Base-by-base conservation (phyloP, 2,113 vertebrate species). In the Prietella phreatophila region DNA sequence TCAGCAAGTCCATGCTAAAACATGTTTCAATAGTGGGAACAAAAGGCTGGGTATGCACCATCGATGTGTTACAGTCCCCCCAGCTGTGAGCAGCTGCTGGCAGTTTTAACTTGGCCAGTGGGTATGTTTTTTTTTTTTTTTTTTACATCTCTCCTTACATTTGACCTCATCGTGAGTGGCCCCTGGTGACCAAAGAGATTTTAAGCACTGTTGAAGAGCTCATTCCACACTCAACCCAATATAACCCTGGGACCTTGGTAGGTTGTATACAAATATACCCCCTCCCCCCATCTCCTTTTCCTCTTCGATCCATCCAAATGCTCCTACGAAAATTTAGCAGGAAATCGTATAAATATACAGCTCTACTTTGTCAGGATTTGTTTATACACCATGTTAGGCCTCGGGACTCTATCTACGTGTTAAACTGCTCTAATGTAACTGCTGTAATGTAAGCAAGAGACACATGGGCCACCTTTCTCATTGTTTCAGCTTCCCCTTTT, bases 401-500 rank as follows among this genome's bases (percentile, higher is more conserved):
- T 53, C 63, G 42, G 85, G 20, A 67, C 71, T 86, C 25, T 56
- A 86, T 86, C 61, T 56, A 30, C 39, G 61, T 65, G 10, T 17
- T 36, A 86, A 86, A 69, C 78, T 69, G 61, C 30, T 42, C 47
- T 55, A 69, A 67, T 69, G 33, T 69, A 86, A n/a, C n/a, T n/a
- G n/a, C n/a, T n/a, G n/a, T 82, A 61, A 39, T 86, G 58, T 86
- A 75, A 86, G 56, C 56, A 47, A 78, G 56, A 86, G 56, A 86
- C 73, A 86, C 73, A 86, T 61, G 56, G 73, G 39, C 56, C 39
- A 86, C 36, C 36, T 63, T 30, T 56, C 33, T 81, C 33, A 86
- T 86, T 86, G 85, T 86, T 86, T 63, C 53, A 71, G 83, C 67
- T 71, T 85, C 83, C 83, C 17, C 33, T 81, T 47, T 13, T 50